Evolutionary conservation across 2,888 invertebrate genomes (phyloP).

Genomic region (Caenorhabditis sp.): DNA sequence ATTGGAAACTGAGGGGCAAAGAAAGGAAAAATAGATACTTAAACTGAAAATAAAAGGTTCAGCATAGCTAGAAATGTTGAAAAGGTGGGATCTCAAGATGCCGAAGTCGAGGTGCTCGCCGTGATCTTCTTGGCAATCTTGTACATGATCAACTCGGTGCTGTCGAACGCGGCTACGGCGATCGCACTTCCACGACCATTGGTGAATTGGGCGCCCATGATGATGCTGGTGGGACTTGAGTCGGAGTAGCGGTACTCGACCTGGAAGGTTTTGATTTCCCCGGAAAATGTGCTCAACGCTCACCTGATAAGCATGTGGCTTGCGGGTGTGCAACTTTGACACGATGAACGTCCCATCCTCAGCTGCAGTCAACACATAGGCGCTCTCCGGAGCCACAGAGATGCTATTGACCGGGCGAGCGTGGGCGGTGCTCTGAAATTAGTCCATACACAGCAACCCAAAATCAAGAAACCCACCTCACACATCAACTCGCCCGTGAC

Average conservation of each 20-base stretch:
- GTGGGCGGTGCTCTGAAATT: constrained; percentile 74
- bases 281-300: constrained; percentile 46
- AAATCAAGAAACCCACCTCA: constrained; percentile 66
- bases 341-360: constrained; percentile 79
- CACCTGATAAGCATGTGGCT: constrained; percentile 82
- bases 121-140: constrained; percentile 40
- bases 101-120: no score
- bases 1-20: no score
- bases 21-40: no score
- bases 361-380: constrained; percentile 79
- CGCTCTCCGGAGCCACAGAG: constrained; percentile 82
- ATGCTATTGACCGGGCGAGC: constrained; percentile 75
- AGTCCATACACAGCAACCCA: no score
- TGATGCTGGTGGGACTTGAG: constrained; percentile 63
- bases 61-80: no score
- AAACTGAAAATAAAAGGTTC: no score
- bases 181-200: constrained; percentile 78
- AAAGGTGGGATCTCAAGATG: no score
- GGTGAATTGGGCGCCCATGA: constrained; percentile 80
- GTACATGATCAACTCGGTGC: constrained; percentile 25
- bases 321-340: constrained; percentile 81
- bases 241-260: constrained; percentile 80
- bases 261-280: constrained; percentile 67
- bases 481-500: constrained; percentile 76
- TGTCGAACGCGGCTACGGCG: constrained; percentile 49